Evolutionary conservation across 2,888 invertebrate genomes (phyloP).

Genomic region (Chaetogeoica ovagalla): DNA sequence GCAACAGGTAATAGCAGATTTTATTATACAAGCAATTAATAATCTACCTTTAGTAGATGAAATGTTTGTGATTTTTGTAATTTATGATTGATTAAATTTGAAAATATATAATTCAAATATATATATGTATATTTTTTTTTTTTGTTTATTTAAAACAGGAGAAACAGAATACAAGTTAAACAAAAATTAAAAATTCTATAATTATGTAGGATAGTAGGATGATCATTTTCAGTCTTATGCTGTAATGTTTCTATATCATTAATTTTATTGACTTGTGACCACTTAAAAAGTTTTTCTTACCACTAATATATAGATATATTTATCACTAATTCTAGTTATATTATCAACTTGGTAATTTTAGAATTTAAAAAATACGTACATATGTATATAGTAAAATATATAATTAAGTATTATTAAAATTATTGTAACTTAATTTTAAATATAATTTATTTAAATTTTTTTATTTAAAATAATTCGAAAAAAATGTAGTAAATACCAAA

Average conservation of each 20-base stretch:
- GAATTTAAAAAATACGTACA: neutral
- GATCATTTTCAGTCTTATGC: neutral
- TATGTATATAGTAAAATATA: neutral
- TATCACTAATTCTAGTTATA: neutral
- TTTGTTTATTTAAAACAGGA: slow-evolving; percentile 28
- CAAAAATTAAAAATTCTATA: slow-evolving; percentile 26
- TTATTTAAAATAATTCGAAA: neutral
- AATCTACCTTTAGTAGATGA: neutral
- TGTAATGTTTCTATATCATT: neutral
- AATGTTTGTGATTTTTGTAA: neutral
- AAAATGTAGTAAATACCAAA: slow-evolving; percentile 9
- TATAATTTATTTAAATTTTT: neutral
- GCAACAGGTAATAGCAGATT: slow-evolving; percentile 26
- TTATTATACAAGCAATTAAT: neutral
- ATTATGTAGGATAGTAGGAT: neutral
- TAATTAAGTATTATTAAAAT: neutral
- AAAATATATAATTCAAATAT: neutral
- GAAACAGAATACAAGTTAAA: slow-evolving; percentile 33
- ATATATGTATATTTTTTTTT: slow-evolving; percentile 11
- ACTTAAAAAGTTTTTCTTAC: neutral
- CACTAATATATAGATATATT: neutral
- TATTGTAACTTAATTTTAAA: slow-evolving; percentile 7
- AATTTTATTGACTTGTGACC: neutral
- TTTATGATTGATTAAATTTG: neutral
- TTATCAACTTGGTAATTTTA: neutral